These are phyloP conservation scores for Silvanus unidentatus DNA, from an alignment of 2,888 invertebrate species.

Conservation along the genomic window DNA sequence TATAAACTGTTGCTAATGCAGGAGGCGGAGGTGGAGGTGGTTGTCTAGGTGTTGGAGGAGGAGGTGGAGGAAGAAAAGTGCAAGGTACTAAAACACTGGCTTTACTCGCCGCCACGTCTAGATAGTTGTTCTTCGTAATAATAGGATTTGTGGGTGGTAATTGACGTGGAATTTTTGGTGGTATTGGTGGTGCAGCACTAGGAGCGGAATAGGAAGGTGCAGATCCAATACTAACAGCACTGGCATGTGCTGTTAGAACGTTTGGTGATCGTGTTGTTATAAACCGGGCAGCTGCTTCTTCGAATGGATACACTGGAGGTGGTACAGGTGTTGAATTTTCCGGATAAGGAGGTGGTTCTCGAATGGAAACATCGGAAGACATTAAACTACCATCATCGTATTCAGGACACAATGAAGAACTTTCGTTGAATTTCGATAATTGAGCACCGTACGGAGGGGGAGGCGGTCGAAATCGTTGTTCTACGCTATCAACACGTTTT, in stretches of 20 bases:
- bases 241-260: constrained; percentile 70
- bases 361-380: constrained; percentile 40
- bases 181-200: constrained; percentile 41
- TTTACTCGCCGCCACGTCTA: constrained; percentile 56
- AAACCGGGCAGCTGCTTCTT: constrained; percentile 70
- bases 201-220: constrained; percentile 55
- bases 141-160: constrained; percentile 52
- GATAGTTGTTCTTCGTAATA: constrained; percentile 57
- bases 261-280: constrained; percentile 72
- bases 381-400: constrained; percentile 33
- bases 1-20: constrained; percentile 67
- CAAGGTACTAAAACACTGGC: constrained; percentile 48
- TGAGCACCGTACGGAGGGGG: constrained; percentile 46
- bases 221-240: constrained; percentile 58
- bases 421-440: constrained; percentile 28
- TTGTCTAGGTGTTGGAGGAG: constrained; percentile 58
- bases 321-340: constrained; percentile 47
- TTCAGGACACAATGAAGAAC: constrained; percentile 20
- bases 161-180: constrained; percentile 46
- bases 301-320: constrained; percentile 57
- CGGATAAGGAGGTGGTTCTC: constrained; percentile 66
- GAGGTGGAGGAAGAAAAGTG: constrained; percentile 54
- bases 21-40: constrained; percentile 51
- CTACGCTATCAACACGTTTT: constrained; percentile 59
- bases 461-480: constrained; percentile 46